Conservation (phyloP, 2,888 invertebrate genomes). For the Carpatolechia fugitivella region DNA sequence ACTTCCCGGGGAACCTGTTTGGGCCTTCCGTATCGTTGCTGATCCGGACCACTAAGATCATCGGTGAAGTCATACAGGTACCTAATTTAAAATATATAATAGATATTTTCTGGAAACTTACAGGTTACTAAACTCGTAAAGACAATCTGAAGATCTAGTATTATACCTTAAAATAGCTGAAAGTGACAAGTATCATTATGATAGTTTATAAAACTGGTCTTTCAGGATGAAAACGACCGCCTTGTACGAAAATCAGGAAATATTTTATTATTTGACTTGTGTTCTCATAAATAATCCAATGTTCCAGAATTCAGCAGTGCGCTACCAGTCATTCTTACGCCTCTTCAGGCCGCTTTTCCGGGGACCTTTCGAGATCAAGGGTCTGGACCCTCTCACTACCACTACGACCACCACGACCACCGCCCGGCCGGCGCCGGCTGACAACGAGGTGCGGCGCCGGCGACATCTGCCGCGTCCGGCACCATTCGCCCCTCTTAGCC, state of each 20-base stretch:
- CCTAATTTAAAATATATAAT: no score
- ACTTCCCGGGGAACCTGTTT: conserved; percentile 82
- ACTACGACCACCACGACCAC: conserved; percentile 55
- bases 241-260: no score
- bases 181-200: no score
- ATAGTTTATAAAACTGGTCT: no score
- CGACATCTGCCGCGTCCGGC: conserved; percentile 17
- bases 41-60: conserved; percentile 82
- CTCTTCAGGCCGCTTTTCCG: conserved; percentile 87
- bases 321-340: conserved; percentile 85
- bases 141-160: no score
- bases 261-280: no score
- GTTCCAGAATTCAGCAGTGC: conserved; percentile 87
- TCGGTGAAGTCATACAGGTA: conserved; percentile 84
- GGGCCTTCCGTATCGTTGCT: conserved; percentile 84
- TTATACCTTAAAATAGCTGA: no score
- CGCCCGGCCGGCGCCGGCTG: conserved; percentile 24
- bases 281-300: no score
- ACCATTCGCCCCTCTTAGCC: conserved; percentile 5
- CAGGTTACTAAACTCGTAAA: no score
- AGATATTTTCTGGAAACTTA: no score
- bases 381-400: conserved; percentile 80
- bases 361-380: conserved; percentile 86
- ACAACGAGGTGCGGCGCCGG: conserved; percentile 54
- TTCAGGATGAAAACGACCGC: no score